Evolutionary conservation across 2,888 invertebrate genomes (phyloP).

Genomic region (Tipula lateralis): DNA sequence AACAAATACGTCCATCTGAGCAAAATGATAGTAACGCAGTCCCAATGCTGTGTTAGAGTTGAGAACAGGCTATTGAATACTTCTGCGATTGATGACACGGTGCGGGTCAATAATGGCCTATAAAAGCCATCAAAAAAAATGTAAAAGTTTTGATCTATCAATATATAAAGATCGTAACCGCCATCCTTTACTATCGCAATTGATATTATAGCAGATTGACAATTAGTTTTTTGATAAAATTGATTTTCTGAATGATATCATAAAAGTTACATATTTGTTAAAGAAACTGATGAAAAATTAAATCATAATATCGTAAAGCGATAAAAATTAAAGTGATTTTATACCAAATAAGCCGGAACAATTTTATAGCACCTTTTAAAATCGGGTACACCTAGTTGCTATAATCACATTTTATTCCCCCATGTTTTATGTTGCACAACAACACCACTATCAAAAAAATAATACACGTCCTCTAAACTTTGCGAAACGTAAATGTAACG

Average conservation of each 20-base stretch:
- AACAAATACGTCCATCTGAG: too few relatives aligned
- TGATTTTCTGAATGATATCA: background rate
- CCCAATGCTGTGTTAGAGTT: too few relatives aligned
- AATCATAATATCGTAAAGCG: too few relatives aligned
- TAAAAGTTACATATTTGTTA: background rate
- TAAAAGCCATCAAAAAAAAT: too few relatives aligned
- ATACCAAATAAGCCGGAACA: background rate
- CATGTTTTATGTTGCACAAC: constrained; percentile 9
- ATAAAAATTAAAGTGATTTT: background rate
- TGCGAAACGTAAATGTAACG: too few relatives aligned
- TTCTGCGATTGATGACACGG: too few relatives aligned
- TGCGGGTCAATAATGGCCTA: too few relatives aligned
- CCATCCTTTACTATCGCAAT: background rate
- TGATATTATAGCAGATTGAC: background rate
- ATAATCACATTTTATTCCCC: background rate
- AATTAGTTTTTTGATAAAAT: background rate
- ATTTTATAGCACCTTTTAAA: background rate
- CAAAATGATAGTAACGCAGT: too few relatives aligned
- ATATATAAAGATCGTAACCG: background rate
- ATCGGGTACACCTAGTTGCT: background rate
- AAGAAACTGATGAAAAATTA: too few relatives aligned
- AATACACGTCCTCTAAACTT: too few relatives aligned
- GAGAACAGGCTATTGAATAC: too few relatives aligned
- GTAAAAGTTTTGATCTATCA: too few relatives aligned
- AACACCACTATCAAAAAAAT: background rate